Base-by-base conservation (phyloP, 2,113 vertebrate genomes). In the Trematomus loennbergii region DNA sequence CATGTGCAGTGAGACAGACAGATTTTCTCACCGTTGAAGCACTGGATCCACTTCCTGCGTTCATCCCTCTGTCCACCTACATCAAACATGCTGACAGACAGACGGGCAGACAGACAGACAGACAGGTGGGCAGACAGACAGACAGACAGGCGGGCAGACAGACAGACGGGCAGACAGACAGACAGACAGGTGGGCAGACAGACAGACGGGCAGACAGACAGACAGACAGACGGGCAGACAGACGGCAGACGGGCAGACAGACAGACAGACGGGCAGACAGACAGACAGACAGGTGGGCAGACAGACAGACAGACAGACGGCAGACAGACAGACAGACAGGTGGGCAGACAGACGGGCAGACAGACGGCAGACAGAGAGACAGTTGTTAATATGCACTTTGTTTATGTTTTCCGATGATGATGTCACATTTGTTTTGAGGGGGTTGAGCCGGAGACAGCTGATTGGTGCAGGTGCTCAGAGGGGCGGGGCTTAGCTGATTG, bases 1-100 rank as follows among this genome's bases (percentile, higher is more conserved):
- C n/a, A n/a, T n/a, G n/a, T n/a, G n/a, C n/a, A n/a, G n/a, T n/a
- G n/a, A 45, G 43, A 45, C 2, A 11, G 18, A n/a, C 18, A 20
- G 50, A 11, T 48, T 55, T 43, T 20, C 95, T 96, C 82, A 99
- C 98, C 98, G 5, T 99, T 99, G 86, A 99, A 99, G 90, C 98
- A 99, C 22, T 99, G 97, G 83, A 99, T 99, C 98, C 98, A 99
- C 92, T 99, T 99, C 93, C 98, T 97, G 80, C 98, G 97, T 82
- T 99, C 97, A 9, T 99, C 98, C 87, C 98, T 95, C 94, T 99
- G 98, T 83, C 98, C 98, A 49, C 98, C 98, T 25, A 99, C 98
- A 93, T 99, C 98, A 94, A 99, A 99, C 98, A 99, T 99, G 90
- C 98, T 99, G 81, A 58, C 57, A 65, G 33, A 36, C 22, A 22